A percentile compares a stretch with the other conserved stretches of the same genome.
Conservation (phyloP, 2,113 vertebrate species). For the Sisor rabdophorus region DNA sequence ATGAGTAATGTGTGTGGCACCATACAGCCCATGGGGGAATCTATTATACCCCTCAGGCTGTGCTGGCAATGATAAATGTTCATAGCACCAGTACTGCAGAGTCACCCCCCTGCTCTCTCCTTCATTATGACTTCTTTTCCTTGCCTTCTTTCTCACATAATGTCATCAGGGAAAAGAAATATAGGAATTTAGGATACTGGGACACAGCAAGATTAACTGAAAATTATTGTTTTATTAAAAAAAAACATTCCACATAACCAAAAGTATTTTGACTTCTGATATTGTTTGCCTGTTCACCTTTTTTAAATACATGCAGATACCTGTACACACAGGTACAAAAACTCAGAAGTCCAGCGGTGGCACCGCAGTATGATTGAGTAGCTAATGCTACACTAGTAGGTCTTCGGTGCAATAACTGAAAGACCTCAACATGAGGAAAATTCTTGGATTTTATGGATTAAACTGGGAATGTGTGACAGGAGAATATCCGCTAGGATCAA, state of each 20-base stretch:
- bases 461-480: no score
- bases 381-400: no score
- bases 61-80: slow-evolving; percentile 48
- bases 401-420: no score
- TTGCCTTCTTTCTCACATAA: slow-evolving; percentile 15
- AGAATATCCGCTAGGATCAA: no score
- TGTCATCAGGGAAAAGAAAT: slow-evolving; percentile 22
- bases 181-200: slow-evolving; percentile 19
- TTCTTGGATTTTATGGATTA: no score
- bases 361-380: no score
- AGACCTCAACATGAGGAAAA: no score
- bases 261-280: neutral
- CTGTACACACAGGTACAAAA: no score
- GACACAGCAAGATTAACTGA: neutral
- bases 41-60: slow-evolving; percentile 45
- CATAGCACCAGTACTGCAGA: slow-evolving; percentile 37
- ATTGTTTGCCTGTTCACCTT: neutral
- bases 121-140: slow-evolving; percentile 24
- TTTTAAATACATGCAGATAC: no score
- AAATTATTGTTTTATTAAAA: no score
- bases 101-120: slow-evolving; percentile 36
- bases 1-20: slow-evolving; percentile 46
- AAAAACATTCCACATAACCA: neutral
- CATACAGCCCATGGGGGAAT: slow-evolving; percentile 46
- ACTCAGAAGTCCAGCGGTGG: no score